Evolutionary conservation across 2,888 invertebrate genomes (phyloP), one percentile per base, ranked within the genome.

Genomic region (Platycheirus albimanus): DNA sequence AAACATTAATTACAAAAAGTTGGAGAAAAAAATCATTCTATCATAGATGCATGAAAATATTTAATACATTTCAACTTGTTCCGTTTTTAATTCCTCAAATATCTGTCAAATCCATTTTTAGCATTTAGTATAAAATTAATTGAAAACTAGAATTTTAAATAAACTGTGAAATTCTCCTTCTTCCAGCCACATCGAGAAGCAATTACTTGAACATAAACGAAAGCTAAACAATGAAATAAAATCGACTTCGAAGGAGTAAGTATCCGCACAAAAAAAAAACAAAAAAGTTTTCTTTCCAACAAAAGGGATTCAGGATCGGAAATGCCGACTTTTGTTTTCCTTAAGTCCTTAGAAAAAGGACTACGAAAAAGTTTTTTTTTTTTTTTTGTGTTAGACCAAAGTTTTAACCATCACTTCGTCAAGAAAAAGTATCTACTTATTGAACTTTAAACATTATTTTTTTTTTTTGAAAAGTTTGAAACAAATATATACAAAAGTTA

Each of bases 21-120:
- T n/a, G n/a, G n/a, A n/a, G n/a, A n/a, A n/a, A n/a, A n/a, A n/a
- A n/a, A n/a, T n/a, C n/a, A n/a, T n/a, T n/a, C n/a, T n/a, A n/a
- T n/a, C n/a, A n/a, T n/a, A n/a, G n/a, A n/a, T n/a, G n/a, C n/a
- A n/a, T n/a, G n/a, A n/a, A n/a, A n/a, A n/a, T n/a, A n/a, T n/a
- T n/a, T n/a, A n/a, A n/a, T n/a, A n/a, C n/a, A n/a, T n/a, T n/a
- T n/a, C n/a, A n/a, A n/a, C n/a, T n/a, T n/a, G n/a, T n/a, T n/a
- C n/a, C n/a, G n/a, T n/a, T n/a, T n/a, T n/a, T n/a, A n/a, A n/a
- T n/a, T n/a, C n/a, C n/a, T n/a, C n/a, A n/a, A n/a, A n/a, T n/a
- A n/a, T n/a, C 71, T 66, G 76, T 81, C 76, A 71, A 76, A 71
- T 56, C 66, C n/a, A n/a, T n/a, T n/a, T n/a, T n/a, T n/a, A n/a